Conservation (phyloP, 2,888 invertebrate genomes). For the Conops quadrifasciatus region DNA sequence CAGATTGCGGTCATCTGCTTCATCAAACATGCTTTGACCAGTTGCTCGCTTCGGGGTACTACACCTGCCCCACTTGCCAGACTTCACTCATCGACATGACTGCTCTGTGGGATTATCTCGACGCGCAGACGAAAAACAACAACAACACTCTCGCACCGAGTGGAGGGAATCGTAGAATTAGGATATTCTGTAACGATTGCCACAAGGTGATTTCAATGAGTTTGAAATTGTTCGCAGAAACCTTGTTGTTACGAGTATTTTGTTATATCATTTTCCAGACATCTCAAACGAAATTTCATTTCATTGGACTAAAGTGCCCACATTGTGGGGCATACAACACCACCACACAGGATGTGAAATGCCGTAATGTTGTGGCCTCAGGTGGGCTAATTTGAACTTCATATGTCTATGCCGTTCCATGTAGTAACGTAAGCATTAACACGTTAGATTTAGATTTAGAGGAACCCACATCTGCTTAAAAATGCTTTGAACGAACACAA, state of each 20-base stretch:
- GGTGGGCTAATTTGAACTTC: too few relatives aligned
- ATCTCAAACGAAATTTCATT: conserved; percentile 84
- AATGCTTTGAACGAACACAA: too few relatives aligned
- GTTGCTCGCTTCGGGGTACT: conserved; percentile 76
- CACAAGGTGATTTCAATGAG: conserved; percentile 75
- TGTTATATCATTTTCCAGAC: conserved; percentile 68
- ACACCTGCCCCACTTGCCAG: conserved; percentile 89
- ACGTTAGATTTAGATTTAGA: conserved; percentile 44
- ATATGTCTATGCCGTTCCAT: neutral
- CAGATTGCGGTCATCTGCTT: conserved; percentile 86
- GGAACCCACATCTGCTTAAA: conserved; percentile 60
- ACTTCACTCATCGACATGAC: conserved; percentile 89
- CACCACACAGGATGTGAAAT: conserved; percentile 72
- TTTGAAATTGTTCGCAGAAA: neutral
- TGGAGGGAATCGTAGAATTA: conserved; percentile 80
- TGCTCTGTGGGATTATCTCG: conserved; percentile 76
- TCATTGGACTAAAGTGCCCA: conserved; percentile 85
- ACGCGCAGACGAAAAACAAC: conserved; percentile 82
- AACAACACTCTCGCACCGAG: conserved; percentile 86
- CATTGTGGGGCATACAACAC: conserved; percentile 93
- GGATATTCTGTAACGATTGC: conserved; percentile 90
- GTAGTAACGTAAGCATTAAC: neutral
- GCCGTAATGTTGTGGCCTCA: conserved; percentile 59
- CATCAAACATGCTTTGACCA: conserved; percentile 88
- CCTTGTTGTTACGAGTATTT: conserved; percentile 10